Evolutionary conservation across 2,797 vertebrate species (phyloP).

Genomic region (Bradypodion pumilum): DNA sequence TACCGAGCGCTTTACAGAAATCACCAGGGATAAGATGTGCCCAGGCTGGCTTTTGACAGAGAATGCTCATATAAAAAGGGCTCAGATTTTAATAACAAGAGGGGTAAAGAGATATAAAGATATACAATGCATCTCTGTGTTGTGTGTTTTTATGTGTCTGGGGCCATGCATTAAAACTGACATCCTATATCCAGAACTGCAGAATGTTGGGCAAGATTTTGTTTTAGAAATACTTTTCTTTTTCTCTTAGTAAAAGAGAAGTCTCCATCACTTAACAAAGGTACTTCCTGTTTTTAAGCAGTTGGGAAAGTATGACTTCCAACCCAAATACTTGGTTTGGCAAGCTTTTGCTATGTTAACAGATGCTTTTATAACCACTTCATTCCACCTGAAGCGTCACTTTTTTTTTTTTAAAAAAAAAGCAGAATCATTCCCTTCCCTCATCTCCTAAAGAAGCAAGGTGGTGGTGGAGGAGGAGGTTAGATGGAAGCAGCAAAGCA

Average conservation of each 20-base stretch:
- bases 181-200: conserved; percentile 58
- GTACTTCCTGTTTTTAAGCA: conserved; percentile 93
- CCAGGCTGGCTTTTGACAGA: conserved; percentile 72
- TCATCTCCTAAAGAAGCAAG: conserved; percentile 6
- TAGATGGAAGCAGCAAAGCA: conserved; percentile 58
- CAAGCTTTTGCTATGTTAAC: conserved; percentile 80
- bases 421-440: conserved; percentile 37
- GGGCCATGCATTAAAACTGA: conserved; percentile 5
- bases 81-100: conserved; percentile 9
- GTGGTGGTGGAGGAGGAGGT: conserved; percentile 59
- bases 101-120: neutral
- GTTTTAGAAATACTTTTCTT: conserved; percentile 69
- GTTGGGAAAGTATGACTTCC: conserved; percentile 80
- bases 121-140: neutral
- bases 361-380: conserved; percentile 82
- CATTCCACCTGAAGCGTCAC: conserved; percentile 82
- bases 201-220: conserved; percentile 77
- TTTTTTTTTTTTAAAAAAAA: no score
- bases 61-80: conserved; percentile 61
- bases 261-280: conserved; percentile 89
- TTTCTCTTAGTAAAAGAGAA: conserved; percentile 79
- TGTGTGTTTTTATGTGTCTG: neutral
- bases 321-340: conserved; percentile 88
- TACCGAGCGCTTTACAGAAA: conserved; percentile 72
- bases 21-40: conserved; percentile 69